Evolutionary conservation across 53 echinoderm and acorn worm species (phyloP).

Genomic region (Temnopleurus reevesii): DNA sequence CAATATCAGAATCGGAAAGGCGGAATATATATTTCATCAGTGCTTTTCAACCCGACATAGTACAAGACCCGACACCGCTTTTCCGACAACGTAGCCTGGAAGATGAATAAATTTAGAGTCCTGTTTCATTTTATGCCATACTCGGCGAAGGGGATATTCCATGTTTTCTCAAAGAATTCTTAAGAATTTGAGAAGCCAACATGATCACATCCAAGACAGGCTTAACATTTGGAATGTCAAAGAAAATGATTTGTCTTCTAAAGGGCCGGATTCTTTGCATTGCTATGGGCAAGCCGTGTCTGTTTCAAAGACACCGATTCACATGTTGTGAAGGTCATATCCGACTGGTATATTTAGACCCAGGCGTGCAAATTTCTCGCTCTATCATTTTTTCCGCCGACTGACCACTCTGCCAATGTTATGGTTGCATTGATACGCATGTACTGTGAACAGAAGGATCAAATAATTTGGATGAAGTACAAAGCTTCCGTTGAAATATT

Average conservation of each 20-base stretch:
- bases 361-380: no score
- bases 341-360: no score
- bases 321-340: background rate
- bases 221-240: constrained; percentile 5
- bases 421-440: no score
- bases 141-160: background rate
- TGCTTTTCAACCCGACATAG: background rate
- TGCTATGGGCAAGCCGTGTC: background rate
- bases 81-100: background rate
- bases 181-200: background rate
- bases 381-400: no score
- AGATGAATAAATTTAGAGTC: constrained; percentile 5
- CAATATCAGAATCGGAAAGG: no score
- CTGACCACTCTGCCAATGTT: no score
- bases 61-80: background rate
- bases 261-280: background rate
- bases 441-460: no score
- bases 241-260: background rate
- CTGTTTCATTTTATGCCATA: background rate
- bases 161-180: background rate
- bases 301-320: background rate
- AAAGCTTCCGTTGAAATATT: no score
- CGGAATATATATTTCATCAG: no score
- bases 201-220: background rate
- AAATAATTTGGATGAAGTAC: no score